These are phyloP conservation scores for Chaunax sp. DNA, from an alignment of 2,797 vertebrate genomes.

Conservation along the genomic window DNA sequence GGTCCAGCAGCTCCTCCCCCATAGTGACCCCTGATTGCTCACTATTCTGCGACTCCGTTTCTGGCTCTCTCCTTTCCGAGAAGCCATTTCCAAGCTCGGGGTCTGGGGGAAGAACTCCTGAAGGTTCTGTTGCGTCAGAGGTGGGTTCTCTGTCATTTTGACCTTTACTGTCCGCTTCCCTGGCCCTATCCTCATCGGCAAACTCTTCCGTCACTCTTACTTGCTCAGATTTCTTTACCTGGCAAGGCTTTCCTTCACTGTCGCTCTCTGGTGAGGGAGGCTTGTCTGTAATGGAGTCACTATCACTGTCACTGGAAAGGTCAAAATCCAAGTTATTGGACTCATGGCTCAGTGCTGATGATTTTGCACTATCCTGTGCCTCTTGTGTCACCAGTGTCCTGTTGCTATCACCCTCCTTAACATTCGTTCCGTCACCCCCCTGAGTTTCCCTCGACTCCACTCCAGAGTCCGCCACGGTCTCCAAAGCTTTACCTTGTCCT, in stretches of 20 bases:
- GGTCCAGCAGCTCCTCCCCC: conserved; percentile 94
- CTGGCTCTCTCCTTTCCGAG: conserved; percentile 88
- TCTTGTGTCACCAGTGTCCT: conserved; percentile 51
- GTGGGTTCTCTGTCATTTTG: conserved; percentile 62
- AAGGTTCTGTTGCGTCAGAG: conserved; percentile 61
- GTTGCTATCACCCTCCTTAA: conserved; percentile 68
- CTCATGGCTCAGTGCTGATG: conserved; percentile 44
- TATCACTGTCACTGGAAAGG: conserved; percentile 93
- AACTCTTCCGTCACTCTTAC: conserved; percentile 40
- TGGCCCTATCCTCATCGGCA: conserved; percentile 46
- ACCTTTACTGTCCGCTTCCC: conserved; percentile 44
- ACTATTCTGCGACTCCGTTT: conserved; percentile 97
- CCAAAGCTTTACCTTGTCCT: conserved; percentile 45
- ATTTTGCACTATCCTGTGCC: conserved; percentile 57
- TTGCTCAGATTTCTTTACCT: conserved; percentile 35
- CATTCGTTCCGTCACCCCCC: conserved; percentile 48
- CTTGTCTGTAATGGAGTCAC: conserved; percentile 79
- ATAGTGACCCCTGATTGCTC: conserved; percentile 95
- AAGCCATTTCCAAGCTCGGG: conserved; percentile 91
- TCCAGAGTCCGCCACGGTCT: conserved; percentile 30
- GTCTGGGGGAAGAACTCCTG: conserved; percentile 81
- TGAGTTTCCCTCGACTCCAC: conserved; percentile 30
- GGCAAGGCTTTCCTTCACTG: conserved; percentile 47
- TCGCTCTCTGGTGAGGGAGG: conserved; percentile 66
- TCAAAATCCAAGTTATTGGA: conserved; percentile 91